phyloP scores from a whole-genome alignment of 2,113 vertebrate genomes.

The Anhinga rufa region DNA sequence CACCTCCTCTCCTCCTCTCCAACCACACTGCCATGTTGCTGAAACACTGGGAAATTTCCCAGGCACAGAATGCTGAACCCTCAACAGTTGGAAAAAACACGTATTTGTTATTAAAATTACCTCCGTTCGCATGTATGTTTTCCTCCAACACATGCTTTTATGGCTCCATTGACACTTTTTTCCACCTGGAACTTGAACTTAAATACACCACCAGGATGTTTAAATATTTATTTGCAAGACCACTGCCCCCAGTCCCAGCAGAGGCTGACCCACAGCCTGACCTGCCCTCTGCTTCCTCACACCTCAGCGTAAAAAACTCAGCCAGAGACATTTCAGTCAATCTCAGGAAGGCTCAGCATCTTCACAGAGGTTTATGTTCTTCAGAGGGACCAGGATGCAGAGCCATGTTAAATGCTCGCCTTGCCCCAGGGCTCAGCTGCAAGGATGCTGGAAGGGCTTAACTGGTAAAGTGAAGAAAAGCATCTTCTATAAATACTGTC shows the following conservation, averaged over 20 bases:
- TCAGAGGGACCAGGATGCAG: neutral
- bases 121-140: neutral
- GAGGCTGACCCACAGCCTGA: neutral
- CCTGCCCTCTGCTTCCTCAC: neutral
- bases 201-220: neutral
- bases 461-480: neutral
- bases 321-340: fast-evolving
- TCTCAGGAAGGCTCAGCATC: neutral
- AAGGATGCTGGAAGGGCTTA: neutral
- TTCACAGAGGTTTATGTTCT: neutral
- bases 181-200: neutral
- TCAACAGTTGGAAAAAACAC: neutral
- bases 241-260: neutral
- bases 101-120: neutral
- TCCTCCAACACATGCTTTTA: neutral
- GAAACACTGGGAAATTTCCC: neutral
- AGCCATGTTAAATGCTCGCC: neutral
- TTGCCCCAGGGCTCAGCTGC: neutral
- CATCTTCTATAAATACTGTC: neutral
- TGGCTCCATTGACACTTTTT: neutral
- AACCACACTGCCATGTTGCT: fast-evolving
- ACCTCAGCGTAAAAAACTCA: no score
- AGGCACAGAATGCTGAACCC: neutral
- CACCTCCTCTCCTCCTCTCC: neutral
- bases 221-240: neutral